phyloP scores from a whole-genome alignment of 1,140 invertebrate genomes.

The Drosophila teissieri region DNA sequence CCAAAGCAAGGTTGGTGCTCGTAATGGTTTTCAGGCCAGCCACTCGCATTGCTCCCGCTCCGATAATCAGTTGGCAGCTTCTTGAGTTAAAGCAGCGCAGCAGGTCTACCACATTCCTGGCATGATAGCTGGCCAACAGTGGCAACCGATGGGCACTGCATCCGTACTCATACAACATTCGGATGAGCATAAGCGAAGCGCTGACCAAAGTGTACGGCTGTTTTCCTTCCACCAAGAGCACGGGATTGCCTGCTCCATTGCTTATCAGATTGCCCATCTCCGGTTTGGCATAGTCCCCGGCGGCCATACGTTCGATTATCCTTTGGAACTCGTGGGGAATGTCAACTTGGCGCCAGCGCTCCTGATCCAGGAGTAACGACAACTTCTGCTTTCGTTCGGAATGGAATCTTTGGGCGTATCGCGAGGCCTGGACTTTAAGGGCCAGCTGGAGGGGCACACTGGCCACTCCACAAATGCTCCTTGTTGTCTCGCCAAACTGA shows the following conservation, averaged over 20 bases:
- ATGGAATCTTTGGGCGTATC: constrained; percentile 96
- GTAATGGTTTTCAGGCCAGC: constrained; percentile 98
- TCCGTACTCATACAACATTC: constrained; percentile 96
- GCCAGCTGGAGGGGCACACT: constrained; percentile 93
- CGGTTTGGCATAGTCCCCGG: constrained; percentile 82
- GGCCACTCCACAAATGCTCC: constrained; percentile 91
- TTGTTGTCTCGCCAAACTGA: constrained; percentile 90
- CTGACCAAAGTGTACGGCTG: constrained; percentile 94
- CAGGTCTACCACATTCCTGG: constrained; percentile 94
- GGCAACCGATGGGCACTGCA: constrained; percentile 90
- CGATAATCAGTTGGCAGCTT: constrained; percentile 96
- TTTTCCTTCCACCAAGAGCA: constrained; percentile 91
- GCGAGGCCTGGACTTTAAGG: constrained; percentile 94
- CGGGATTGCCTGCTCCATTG: constrained; percentile 78
- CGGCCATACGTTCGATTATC: constrained; percentile 91
- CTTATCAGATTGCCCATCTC: constrained; percentile 66
- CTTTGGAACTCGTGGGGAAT: constrained; percentile 94
- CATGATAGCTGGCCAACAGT: constrained; percentile 88
- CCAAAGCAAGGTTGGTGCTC: constrained; percentile 96
- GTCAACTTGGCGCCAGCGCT: constrained; percentile 97
- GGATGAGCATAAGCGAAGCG: constrained; percentile 92
- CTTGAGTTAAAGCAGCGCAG: constrained; percentile 96
- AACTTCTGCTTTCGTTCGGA: constrained; percentile 94
- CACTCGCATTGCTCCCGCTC: constrained; percentile 96
- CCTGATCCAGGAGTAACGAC: constrained; percentile 93